A percentile compares a stretch with the other conserved stretches of the same genome.
These are phyloP conservation scores for Drosophila subobscura DNA, from an alignment of 1,140 invertebrate species.

Conservation along the genomic window DNA sequence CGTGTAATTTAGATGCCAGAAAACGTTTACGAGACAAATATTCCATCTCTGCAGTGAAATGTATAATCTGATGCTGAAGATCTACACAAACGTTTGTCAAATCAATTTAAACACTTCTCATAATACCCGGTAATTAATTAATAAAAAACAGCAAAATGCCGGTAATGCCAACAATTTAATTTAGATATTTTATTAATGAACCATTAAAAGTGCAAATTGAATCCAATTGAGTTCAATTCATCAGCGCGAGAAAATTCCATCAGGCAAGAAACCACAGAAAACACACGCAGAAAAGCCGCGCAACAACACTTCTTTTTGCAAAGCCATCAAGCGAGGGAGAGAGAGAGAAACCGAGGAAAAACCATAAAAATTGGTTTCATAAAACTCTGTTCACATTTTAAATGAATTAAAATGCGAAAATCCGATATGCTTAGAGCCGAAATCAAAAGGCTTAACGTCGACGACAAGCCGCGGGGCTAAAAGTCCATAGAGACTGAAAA, in stretches of 20 bases:
- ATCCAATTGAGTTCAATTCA: slow-evolving; percentile 7
- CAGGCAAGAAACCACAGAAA: slow-evolving; percentile 26
- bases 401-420: slow-evolving; percentile 62
- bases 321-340: too few species aligned
- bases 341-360: background rate
- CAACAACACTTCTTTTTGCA: too few species aligned
- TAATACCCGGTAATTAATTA: too few species aligned
- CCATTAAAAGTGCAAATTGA: slow-evolving; percentile 24
- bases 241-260: slow-evolving; percentile 6
- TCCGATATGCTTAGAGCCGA: slow-evolving; percentile 53
- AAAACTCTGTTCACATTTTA: slow-evolving; percentile 45
- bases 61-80: too few species aligned
- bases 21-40: too few species aligned
- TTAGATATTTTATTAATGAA: slow-evolving; percentile 17
- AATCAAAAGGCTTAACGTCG: slow-evolving; percentile 61
- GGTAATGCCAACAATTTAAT: slow-evolving; percentile 3
- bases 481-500: slow-evolving; percentile 10
- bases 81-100: too few species aligned
- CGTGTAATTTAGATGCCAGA: too few species aligned
- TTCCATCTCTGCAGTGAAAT: too few species aligned
- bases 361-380: slow-evolving; percentile 2
- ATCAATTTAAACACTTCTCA: too few species aligned
- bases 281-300: background rate
- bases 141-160: background rate
- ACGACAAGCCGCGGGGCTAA: slow-evolving; percentile 11